These are phyloP conservation scores for Panurus biarmicus DNA, from an alignment of 2,113 vertebrate genomes.

Conservation along the genomic window DNA sequence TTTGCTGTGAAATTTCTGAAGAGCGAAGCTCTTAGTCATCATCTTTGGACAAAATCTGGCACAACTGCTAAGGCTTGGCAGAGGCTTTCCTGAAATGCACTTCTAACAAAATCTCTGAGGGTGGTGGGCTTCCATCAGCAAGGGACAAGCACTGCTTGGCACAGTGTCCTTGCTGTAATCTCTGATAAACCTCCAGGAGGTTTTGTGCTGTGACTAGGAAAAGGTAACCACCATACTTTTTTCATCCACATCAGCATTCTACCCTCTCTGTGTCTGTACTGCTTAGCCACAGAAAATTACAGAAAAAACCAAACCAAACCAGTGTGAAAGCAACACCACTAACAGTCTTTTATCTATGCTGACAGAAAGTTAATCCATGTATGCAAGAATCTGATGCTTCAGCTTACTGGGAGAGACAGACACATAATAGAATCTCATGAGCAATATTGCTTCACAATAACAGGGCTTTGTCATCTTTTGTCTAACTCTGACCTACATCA, in stretches of 20 bases:
- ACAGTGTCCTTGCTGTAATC: neutral
- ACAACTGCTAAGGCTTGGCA: neutral
- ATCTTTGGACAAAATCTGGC: neutral
- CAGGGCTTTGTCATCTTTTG: conserved; percentile 78
- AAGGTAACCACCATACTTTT: neutral
- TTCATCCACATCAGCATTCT: conserved; percentile 33
- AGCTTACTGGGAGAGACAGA: conserved; percentile 79
- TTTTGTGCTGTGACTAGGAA: neutral
- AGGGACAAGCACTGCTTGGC: neutral
- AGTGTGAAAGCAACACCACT: conserved; percentile 30
- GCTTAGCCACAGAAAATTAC: conserved; percentile 53
- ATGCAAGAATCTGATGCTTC: conserved; percentile 78
- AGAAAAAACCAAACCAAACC: neutral
- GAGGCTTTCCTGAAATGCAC: neutral
- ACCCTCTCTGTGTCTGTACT: neutral
- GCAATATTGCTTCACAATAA: conserved; percentile 58
- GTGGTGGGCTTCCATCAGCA: neutral
- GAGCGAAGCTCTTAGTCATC: neutral
- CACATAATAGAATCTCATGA: conserved; percentile 75
- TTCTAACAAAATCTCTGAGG: neutral
- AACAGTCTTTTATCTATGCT: conserved; percentile 76
- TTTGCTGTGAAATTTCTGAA: neutral
- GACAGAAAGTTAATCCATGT: conserved; percentile 81
- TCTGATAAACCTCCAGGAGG: neutral
- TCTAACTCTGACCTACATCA: conserved; percentile 64